These are phyloP conservation scores for Tuta absoluta DNA, from an alignment of 2,888 invertebrate species.

Conservation along the genomic window DNA sequence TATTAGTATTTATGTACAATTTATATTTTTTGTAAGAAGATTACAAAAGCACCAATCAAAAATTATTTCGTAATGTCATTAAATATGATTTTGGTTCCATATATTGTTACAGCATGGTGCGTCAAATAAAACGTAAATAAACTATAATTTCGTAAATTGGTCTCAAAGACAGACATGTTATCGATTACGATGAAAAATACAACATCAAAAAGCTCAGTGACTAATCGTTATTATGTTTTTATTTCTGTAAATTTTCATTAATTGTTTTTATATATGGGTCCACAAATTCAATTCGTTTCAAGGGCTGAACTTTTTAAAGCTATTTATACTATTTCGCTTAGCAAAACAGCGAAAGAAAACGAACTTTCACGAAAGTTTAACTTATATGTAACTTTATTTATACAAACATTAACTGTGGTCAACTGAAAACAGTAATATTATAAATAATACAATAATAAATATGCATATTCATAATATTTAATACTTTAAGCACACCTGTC, in stretches of 20 bases:
- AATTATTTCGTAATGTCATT: neutral
- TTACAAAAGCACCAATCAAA: conserved; percentile 11
- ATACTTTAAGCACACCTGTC: neutral
- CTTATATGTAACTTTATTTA: too few species aligned
- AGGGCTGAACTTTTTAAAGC: too few species aligned
- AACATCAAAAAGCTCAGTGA: neutral
- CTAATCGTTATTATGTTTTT: too few species aligned
- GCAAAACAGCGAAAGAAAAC: too few species aligned
- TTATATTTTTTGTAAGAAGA: neutral
- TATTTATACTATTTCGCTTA: too few species aligned
- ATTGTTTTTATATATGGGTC: too few species aligned
- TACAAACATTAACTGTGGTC: too few species aligned
- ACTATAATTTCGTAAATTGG: neutral
- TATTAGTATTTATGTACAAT: conserved; percentile 13
- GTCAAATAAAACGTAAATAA: neutral
- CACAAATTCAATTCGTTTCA: too few species aligned
- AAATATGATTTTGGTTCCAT: conserved; percentile 1
- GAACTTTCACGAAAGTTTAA: too few species aligned
- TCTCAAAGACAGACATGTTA: neutral
- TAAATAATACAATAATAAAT: neutral
- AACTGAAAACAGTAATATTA: neutral
- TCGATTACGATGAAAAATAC: neutral
- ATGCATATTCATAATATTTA: neutral
- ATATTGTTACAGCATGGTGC: neutral
- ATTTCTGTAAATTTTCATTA: too few species aligned